Evolutionary conservation across 2,797 vertebrate genomes (phyloP), one percentile per base, ranked within the genome.

Genomic region (Heteromormyrus szaboi): DNA sequence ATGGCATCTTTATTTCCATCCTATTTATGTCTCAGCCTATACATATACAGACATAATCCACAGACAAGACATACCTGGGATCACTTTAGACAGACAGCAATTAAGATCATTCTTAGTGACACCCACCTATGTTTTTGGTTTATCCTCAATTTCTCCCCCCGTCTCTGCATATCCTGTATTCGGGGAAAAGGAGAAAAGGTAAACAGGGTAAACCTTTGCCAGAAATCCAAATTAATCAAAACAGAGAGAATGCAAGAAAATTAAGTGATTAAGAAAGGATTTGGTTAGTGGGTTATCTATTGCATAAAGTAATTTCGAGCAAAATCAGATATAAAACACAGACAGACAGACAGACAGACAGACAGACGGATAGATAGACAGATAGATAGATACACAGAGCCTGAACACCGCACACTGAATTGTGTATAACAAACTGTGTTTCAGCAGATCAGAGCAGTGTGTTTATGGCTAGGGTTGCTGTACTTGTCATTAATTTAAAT

Each of bases 81-180:
- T 79, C 72, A 79, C 19, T 79, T 79, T 79, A n/a, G 5, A n/a
- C 5, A 44, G 37, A 19, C 19, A n/a, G 37, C 37, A n/a, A 22
- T n/a, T 44, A n/a, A 79, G 72, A 79, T 79, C 72, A 79, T 79
- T 79, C 17, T 19, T 85, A 53, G 4, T 19, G 29, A 93, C 93
- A 86, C 41, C 96, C 94, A 98, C 98, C 96, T 98, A 94, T 99
- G 98, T 96, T 96, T 98, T 92, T 98, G 97, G 85, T 96, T 97
- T 94, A 99, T 98, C 93, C 96, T 96, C 93, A 99, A 95, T 93
- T 98, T 99, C 95, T 98, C 98, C 93, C 97, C 98, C 93, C 97
- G 96, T 94, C 97, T 97, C 93, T 99, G 98, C 97, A 99, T 99
- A 96, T 99, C 98, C 98, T 99, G 92, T 85, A 93, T 90, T 89